Percentiles rank a stretch among this genome's conserved stretches.
Evolutionary conservation across 2,113 vertebrate genomes (phyloP).

Genomic region (Caranx melampygus): DNA sequence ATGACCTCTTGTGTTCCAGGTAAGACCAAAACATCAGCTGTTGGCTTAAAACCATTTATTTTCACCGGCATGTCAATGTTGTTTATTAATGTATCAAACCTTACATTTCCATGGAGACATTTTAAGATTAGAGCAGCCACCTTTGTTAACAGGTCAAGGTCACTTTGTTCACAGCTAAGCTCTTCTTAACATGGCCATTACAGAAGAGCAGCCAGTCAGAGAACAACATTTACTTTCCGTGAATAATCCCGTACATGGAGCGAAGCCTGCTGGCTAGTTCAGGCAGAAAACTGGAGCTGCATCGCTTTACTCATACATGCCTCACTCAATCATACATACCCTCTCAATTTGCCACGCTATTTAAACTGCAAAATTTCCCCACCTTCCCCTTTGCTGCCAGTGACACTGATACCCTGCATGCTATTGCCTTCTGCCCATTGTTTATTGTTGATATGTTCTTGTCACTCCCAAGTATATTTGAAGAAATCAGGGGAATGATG

Average conservation of each 20-base stretch:
- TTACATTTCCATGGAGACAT: slow-evolving; percentile 18
- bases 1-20: slow-evolving; percentile 44
- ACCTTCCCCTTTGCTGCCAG: too few species aligned
- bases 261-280: too few species aligned
- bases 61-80: slow-evolving; percentile 6
- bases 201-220: slow-evolving; percentile 7
- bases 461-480: too few species aligned
- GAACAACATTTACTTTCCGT: slow-evolving; percentile 17
- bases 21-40: slow-evolving; percentile 41
- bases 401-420: too few species aligned
- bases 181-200: slow-evolving; percentile 14
- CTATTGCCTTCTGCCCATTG: too few species aligned
- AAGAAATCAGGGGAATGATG: too few species aligned
- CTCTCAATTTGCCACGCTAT: too few species aligned
- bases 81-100: slow-evolving; percentile 4
- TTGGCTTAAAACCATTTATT: slow-evolving; percentile 37
- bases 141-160: slow-evolving; percentile 16
- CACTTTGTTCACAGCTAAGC: slow-evolving; percentile 27
- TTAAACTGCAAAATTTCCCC: too few species aligned
- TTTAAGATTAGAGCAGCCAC: slow-evolving; percentile 12
- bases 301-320: too few species aligned
- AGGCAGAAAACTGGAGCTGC: too few species aligned
- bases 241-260: background rate
- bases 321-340: too few species aligned
- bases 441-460: too few species aligned